Percentiles rank a stretch among this genome's conserved stretches.
Conservation (phyloP, 2,888 invertebrate genomes). For the Dioctria rufipes region DNA sequence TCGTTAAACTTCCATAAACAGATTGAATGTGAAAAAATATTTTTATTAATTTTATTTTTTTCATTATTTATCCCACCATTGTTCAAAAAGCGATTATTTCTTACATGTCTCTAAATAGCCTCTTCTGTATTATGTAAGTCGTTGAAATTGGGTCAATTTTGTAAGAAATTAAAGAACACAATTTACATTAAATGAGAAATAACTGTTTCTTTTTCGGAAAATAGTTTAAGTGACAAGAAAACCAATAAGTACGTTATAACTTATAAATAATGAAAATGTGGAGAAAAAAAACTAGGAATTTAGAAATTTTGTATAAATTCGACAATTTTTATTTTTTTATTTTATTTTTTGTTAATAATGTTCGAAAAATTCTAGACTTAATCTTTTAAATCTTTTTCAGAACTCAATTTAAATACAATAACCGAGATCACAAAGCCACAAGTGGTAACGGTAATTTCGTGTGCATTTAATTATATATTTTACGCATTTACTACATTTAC, state of each 20-base stretch:
- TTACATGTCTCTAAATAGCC: neutral
- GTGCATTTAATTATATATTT: neutral
- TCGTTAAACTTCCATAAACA: no score
- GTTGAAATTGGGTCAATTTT: slow-evolving; percentile 47
- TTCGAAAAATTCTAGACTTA: slow-evolving; percentile 25
- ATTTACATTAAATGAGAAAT: slow-evolving; percentile 49
- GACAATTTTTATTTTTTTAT: slow-evolving; percentile 31
- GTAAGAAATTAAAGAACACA: slow-evolving; percentile 43
- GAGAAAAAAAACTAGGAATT: slow-evolving; percentile 13
- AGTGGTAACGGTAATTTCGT: neutral
- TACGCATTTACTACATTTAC: slow-evolving; percentile 8
- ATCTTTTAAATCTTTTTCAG: slow-evolving; percentile 30
- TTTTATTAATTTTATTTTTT: no score
- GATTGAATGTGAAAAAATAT: no score
- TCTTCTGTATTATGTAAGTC: neutral
- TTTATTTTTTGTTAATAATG: neutral
- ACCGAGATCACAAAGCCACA: slow-evolving; percentile 2
- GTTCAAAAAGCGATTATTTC: slow-evolving; percentile 14
- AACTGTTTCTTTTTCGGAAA: slow-evolving; percentile 47
- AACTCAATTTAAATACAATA: neutral
- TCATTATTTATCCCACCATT: no score
- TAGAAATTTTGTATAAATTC: slow-evolving; percentile 43
- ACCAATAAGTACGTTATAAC: slow-evolving; percentile 21
- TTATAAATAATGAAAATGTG: neutral
- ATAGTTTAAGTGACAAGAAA: slow-evolving; percentile 35